These are phyloP conservation scores for Gallinago jamesoni DNA, from an alignment of 2,113 vertebrate species.

Conservation along the genomic window DNA sequence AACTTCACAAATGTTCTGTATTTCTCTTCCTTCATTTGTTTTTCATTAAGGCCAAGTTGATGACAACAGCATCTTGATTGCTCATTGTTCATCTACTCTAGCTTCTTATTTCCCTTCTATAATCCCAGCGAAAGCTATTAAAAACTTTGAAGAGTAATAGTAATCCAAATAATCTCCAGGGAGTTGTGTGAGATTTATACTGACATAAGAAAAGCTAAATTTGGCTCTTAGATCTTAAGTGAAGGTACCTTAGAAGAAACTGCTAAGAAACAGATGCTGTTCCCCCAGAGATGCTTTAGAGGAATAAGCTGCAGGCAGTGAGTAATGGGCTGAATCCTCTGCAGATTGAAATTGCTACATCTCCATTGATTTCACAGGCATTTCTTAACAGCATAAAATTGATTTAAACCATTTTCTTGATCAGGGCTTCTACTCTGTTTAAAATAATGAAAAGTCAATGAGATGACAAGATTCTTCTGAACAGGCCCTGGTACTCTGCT, in stretches of 20 bases:
- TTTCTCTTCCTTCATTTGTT: not conserved
- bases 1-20: not conserved
- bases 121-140: not conserved
- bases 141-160: not conserved
- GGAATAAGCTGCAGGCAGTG: not conserved
- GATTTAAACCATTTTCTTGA: not conserved
- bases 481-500: not conserved
- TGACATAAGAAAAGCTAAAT: not conserved
- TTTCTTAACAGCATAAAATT: not conserved
- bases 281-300: not conserved
- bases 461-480: not conserved
- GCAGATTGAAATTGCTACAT: not conserved
- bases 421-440: not conserved
- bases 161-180: not conserved
- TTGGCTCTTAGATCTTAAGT: not conserved
- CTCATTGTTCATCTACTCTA: not conserved
- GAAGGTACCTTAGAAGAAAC: not conserved
- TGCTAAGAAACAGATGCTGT: not conserved
- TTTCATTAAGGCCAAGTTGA: not conserved
- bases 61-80: not conserved
- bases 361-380: not conserved
- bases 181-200: not conserved
- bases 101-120: not conserved
- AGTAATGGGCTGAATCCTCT: not conserved
- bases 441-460: not conserved